phyloP scores from a whole-genome alignment of 1,140 invertebrate species.

The Bombyx mandarina region DNA sequence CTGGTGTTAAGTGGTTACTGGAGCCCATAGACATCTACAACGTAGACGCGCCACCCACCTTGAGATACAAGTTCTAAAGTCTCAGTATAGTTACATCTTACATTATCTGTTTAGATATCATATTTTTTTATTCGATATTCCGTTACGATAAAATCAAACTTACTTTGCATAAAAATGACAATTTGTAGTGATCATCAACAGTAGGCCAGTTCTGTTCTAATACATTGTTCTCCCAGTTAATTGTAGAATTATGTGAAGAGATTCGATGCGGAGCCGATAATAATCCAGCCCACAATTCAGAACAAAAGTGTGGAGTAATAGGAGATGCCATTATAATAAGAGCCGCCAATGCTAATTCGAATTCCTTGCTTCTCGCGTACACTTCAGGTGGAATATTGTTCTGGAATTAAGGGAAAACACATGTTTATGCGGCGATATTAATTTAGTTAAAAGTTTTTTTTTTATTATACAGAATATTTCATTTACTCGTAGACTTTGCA shows the following conservation, averaged over 20 bases:
- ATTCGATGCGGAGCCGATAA: conserved; percentile 73
- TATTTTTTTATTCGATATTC: no score
- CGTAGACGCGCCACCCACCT: no score
- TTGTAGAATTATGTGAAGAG: conserved; percentile 48
- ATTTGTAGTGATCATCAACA: conserved; percentile 80
- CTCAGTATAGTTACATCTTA: no score
- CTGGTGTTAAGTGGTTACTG: no score
- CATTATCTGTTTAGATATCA: no score
- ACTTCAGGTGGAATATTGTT: conserved; percentile 71
- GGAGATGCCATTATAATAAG: conserved; percentile 90
- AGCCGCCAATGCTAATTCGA: conserved; percentile 81
- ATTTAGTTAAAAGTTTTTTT: no score
- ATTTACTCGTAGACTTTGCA: no score
- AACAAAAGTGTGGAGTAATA: conserved; percentile 90
- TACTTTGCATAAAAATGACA: conserved; percentile 78
- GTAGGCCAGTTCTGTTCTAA: conserved; percentile 85
- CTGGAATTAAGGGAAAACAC: conserved; percentile 29
- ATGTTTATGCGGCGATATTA: no score
- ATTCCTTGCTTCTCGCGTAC: conserved; percentile 79
- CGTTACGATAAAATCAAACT: conserved; percentile 8
- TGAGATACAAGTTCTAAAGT: no score
- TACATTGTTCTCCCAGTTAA: conserved; percentile 77
- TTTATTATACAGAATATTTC: no score
- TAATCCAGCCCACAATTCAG: conserved; percentile 90
- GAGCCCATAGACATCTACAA: no score